Base-by-base conservation (phyloP, 2,888 invertebrate genomes). In the Cepaea hortensis region DNA sequence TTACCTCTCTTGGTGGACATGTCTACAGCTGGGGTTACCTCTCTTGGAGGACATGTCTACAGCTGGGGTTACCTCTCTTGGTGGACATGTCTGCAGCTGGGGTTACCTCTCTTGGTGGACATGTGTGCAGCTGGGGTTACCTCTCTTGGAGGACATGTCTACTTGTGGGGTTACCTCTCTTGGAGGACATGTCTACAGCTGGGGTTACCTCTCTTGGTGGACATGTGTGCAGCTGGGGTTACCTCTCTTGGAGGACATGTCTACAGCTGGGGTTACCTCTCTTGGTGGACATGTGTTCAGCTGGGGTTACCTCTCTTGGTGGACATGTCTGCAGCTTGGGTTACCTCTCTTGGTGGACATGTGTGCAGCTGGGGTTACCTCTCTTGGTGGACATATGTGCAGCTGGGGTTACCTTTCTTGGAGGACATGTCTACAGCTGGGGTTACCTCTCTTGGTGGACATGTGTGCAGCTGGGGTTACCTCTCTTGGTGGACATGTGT, bases 31-130 rank as follows among this genome's bases (percentile, higher is more conserved):
- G 86, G 91, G n/a, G n/a, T n/a, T n/a, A n/a, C n/a, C n/a, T 90
- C 80, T 92, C 92, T 1, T 92, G 92, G 92, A 92, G 92, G 92
- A 93, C 92, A 11, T 91, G 91, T 86, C 35, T 92, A 50, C 91
- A 90, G 87, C 90, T 92, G 86, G 91, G n/a, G n/a, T n/a, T n/a
- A n/a, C n/a, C n/a, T 90, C 80, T 92, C 92, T 1, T 92, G 92
- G 92, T 92, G 92, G 92, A 93, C 92, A 11, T 91, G 91, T 86
- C 35, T 92, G 61, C 91, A 90, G 87, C 90, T 92, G 86, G 91
- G n/a, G n/a, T n/a, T n/a, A n/a, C n/a, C n/a, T 90, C 80, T 92
- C 92, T 1, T 92, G 92, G 92, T 92, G 92, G 92, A 93, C 92
- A 11, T 91, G 91, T 86, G n/a, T 92, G 61, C 91, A 90, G 87